Percentiles rank a stretch among this genome's conserved stretches.
These are phyloP conservation scores for Sphaerodactylus townsendi DNA, from an alignment of 2,113 vertebrate species.

Conservation along the genomic window DNA sequence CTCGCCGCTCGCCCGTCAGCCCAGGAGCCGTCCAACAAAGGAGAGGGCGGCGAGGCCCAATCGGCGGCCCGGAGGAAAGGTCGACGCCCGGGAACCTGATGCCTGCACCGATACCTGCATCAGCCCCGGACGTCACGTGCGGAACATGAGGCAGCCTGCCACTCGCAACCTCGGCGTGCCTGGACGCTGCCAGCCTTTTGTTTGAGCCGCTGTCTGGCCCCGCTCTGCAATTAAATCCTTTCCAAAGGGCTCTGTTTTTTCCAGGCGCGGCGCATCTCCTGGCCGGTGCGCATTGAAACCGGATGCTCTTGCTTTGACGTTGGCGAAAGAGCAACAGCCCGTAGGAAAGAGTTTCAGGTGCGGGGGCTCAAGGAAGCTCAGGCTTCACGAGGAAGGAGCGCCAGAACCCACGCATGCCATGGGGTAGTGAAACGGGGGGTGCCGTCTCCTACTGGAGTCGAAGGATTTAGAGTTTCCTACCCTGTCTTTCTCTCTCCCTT, in stretches of 20 bases:
- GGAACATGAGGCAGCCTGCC: background rate
- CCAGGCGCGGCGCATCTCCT: background rate
- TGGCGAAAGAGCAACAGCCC: background rate
- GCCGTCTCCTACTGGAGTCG: too few species aligned
- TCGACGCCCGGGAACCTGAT: background rate
- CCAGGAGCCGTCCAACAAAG: background rate
- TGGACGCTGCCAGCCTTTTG: background rate
- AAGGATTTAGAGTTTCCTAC: too few species aligned
- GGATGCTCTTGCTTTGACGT: background rate
- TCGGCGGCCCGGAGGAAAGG: background rate
- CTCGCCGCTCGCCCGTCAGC: background rate
- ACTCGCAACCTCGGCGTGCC: background rate
- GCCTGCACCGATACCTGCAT: background rate
- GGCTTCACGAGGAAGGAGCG: background rate
- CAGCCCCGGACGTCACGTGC: accelerated
- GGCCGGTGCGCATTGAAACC: background rate
- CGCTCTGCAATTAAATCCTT: background rate
- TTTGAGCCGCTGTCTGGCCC: background rate
- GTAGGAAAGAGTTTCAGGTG: too few species aligned
- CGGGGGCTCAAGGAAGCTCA: background rate
- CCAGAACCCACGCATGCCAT: background rate
- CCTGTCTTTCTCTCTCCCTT: too few species aligned
- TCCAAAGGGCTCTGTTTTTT: background rate
- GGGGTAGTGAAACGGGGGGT: too few species aligned
- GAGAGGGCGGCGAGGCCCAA: background rate